phyloP scores from a whole-genome alignment of 2,113 vertebrate species.

The Rhinoderma darwinii region DNA sequence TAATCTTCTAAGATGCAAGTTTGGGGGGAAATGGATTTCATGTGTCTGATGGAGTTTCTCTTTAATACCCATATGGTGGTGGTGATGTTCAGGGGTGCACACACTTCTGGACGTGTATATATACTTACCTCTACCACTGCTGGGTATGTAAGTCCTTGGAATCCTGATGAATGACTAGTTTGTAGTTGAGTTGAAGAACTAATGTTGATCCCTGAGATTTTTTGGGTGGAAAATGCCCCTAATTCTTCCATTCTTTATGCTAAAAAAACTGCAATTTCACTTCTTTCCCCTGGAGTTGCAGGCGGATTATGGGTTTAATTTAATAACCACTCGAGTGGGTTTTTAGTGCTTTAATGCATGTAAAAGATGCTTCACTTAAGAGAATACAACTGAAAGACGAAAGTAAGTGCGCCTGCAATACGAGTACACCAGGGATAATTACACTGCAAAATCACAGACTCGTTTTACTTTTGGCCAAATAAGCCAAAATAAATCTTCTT shows the following conservation, averaged over 20 bases:
- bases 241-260: background rate
- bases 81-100: too few species aligned
- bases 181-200: background rate
- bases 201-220: background rate
- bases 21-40: too few species aligned
- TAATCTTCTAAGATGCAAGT: too few species aligned
- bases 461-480: conserved; percentile 16
- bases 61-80: too few species aligned
- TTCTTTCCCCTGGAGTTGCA: background rate
- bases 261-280: background rate
- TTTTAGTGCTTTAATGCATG: conserved; percentile 16
- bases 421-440: background rate
- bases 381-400: conserved; percentile 2
- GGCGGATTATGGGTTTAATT: conserved; percentile 29
- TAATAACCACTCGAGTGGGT: conserved; percentile 17
- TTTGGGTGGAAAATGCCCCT: background rate
- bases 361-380: conserved; percentile 34
- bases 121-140: background rate
- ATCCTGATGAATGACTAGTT: background rate
- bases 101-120: background rate
- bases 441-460: background rate
- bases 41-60: too few species aligned
- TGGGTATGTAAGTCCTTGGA: background rate
- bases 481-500: conserved; percentile 39
- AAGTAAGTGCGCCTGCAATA: background rate